Evolutionary conservation across 1,140 invertebrate genomes (phyloP).

Genomic region (Pachypeltis micranthus): DNA sequence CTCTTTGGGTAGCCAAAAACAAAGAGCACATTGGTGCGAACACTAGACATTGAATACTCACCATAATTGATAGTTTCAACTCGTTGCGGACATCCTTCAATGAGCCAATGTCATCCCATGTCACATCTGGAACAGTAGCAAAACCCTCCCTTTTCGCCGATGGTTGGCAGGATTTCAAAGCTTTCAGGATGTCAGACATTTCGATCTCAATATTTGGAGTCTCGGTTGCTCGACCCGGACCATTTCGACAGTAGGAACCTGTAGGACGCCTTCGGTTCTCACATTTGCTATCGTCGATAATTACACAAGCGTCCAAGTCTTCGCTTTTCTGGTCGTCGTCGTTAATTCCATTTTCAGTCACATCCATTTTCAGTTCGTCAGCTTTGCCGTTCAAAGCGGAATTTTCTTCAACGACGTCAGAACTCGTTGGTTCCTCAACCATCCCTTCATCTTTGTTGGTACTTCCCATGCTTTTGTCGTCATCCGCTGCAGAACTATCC

Average conservation of each 20-base stretch:
- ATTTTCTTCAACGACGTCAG: too few species aligned
- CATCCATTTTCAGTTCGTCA: neutral
- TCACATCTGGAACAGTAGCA: slow-evolving; percentile 90
- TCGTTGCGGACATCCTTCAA: slow-evolving; percentile 77
- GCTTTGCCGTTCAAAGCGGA: neutral
- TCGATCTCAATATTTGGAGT: slow-evolving; percentile 44
- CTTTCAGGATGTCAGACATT: slow-evolving; percentile 61
- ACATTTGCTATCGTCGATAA: slow-evolving; percentile 14
- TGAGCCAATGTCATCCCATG: slow-evolving; percentile 95
- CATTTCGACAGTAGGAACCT: slow-evolving; percentile 14
- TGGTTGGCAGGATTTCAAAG: slow-evolving; percentile 75
- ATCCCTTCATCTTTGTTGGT: too few species aligned
- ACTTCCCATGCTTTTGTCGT: too few species aligned
- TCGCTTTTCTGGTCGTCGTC: slow-evolving; percentile 23
- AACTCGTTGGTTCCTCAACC: too few species aligned
- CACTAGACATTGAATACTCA: slow-evolving; percentile 36
- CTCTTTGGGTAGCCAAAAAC: too few species aligned
- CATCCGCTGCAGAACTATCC: too few species aligned
- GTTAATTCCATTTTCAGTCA: slow-evolving; percentile 27
- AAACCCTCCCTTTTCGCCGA: slow-evolving; percentile 94
- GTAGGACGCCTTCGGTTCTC: slow-evolving; percentile 5
- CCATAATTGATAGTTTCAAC: slow-evolving; percentile 78
- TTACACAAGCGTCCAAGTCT: slow-evolving; percentile 7
- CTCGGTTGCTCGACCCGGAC: slow-evolving; percentile 42
- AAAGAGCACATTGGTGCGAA: neutral